These are phyloP conservation scores for Bufotes viridis DNA, from an alignment of 2,797 vertebrate species.

Conservation along the genomic window DNA sequence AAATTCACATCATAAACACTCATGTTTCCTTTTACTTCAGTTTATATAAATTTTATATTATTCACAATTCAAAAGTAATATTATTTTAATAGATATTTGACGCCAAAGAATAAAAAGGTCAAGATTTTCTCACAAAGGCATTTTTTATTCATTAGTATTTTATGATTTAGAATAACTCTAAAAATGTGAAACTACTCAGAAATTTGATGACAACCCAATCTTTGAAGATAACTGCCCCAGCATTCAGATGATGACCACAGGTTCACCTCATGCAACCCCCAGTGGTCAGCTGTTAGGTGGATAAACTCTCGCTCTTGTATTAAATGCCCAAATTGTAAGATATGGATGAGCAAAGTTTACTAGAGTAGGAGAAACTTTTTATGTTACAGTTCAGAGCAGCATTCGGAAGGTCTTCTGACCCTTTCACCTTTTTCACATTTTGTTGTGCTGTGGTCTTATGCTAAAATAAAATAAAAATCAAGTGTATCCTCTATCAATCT, in stretches of 20 bases:
- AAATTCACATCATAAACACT: conserved; percentile 44
- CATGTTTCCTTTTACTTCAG: conserved; percentile 14
- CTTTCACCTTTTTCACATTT: no score
- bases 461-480: no score
- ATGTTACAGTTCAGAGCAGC: no score
- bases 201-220: not conserved
- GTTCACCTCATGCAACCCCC: not conserved
- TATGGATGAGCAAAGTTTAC: not conserved
- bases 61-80: conserved; percentile 23
- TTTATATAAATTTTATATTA: conserved; percentile 40
- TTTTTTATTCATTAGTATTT: not conserved
- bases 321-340: not conserved
- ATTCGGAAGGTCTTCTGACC: no score
- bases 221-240: no score
- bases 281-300: not conserved
- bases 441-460: no score
- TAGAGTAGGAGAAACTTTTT: no score
- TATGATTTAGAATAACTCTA: not conserved
- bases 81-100: conserved; percentile 42
- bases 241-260: not conserved
- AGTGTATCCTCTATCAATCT: no score
- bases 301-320: not conserved
- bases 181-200: not conserved
- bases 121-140: not conserved
- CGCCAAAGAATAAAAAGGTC: not conserved